Evolutionary conservation across 1,140 invertebrate genomes (phyloP).

Genomic region (Drosophila athabasca): DNA sequence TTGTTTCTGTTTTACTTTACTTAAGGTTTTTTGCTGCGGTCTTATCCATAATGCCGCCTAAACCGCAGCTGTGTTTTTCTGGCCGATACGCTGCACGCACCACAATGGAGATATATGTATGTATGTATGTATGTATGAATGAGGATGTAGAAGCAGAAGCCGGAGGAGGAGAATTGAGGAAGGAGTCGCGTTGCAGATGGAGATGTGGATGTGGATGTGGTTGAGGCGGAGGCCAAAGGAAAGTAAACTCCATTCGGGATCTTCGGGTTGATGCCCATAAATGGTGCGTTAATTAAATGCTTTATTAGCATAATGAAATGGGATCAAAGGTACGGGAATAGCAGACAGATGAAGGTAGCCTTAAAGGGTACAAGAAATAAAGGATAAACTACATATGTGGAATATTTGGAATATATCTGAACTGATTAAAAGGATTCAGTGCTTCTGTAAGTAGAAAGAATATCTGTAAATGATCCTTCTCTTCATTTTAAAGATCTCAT

Average conservation of each 20-base stretch:
- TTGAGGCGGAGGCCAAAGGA: conserved; percentile 14
- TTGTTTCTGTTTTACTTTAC: background rate
- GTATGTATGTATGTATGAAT: conserved; percentile 10
- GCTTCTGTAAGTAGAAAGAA: too few relatives aligned
- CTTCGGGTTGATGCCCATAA: conserved; percentile 51
- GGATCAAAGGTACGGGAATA: conserved; percentile 21
- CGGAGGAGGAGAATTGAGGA: background rate
- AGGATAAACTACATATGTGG: background rate
- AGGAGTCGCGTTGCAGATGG: background rate
- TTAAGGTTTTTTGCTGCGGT: conserved; percentile 19
- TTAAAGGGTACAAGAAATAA: conserved; percentile 4
- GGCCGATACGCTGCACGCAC: conserved; percentile 50
- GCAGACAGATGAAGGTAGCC: background rate
- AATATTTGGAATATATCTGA: background rate
- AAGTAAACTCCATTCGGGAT: conserved; percentile 37
- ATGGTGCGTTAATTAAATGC: conserved; percentile 69
- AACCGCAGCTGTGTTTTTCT: conserved; percentile 63
- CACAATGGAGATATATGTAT: conserved; percentile 43
- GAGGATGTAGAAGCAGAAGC: conserved; percentile 33
- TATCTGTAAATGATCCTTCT: background rate
- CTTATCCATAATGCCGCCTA: conserved; percentile 48
- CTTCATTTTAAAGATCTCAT: background rate
- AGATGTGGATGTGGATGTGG: conserved; percentile 5
- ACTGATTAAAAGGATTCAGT: too few relatives aligned
- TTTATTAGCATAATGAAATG: conserved; percentile 58